Evolutionary conservation across 92 coral and sea anemone species (phyloP).

Genomic region (Phymanthus crucifer): DNA sequence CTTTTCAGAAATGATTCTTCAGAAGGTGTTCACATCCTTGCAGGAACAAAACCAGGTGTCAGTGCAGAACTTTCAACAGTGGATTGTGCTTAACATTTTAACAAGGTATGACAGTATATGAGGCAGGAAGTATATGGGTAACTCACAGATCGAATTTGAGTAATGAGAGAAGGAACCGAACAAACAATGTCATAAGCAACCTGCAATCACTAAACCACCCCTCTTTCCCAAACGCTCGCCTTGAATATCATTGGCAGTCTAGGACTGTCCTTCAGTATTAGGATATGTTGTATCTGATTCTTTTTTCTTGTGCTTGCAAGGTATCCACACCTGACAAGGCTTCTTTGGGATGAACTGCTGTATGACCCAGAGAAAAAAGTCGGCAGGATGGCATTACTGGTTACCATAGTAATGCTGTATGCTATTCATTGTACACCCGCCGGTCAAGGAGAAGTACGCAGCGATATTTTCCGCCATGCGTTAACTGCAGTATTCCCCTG

Average conservation of each 20-base stretch:
- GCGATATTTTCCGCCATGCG: slow-evolving; percentile 60
- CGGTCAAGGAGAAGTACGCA: slow-evolving; percentile 46
- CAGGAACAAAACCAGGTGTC: slow-evolving; percentile 70
- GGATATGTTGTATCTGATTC: background rate
- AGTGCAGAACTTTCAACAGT: slow-evolving; percentile 79
- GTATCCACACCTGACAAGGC: slow-evolving; percentile 49
- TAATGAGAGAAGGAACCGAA: background rate
- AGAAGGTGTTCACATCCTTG: slow-evolving; percentile 52
- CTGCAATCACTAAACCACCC: too few relatives aligned
- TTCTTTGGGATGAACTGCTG: slow-evolving; percentile 71
- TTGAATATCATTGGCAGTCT: too few relatives aligned
- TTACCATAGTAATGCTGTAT: slow-evolving; percentile 66
- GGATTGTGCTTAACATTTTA: slow-evolving; percentile 64
- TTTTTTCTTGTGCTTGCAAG: slow-evolving; percentile 19
- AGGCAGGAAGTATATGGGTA: too few relatives aligned
- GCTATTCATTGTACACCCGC: slow-evolving; percentile 49
- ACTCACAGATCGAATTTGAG: too few relatives aligned
- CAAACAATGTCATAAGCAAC: too few relatives aligned
- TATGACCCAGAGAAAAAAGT: slow-evolving; percentile 53
- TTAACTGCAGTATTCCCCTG: slow-evolving; percentile 78
- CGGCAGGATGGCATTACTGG: slow-evolving; percentile 66
- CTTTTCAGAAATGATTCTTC: slow-evolving; percentile 56
- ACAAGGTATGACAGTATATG: slow-evolving; percentile 39
- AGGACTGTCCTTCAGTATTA: too few relatives aligned
- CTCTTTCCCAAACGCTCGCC: too few relatives aligned